These are phyloP conservation scores for Phyllotreta striolata DNA, from an alignment of 2,888 invertebrate species.

Conservation along the genomic window DNA sequence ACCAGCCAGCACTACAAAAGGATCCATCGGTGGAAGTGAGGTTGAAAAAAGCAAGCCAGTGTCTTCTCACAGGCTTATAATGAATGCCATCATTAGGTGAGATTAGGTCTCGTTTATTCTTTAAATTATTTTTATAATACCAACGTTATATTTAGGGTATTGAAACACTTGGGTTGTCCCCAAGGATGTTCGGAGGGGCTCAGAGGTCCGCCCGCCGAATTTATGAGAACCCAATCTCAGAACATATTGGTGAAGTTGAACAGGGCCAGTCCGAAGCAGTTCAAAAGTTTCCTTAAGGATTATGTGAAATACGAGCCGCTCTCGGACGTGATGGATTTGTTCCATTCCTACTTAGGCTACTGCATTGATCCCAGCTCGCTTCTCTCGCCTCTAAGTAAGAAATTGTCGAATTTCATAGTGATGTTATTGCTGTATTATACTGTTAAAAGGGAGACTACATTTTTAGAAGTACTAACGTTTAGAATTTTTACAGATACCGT, in stretches of 20 bases:
- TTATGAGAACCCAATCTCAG: slow-evolving; percentile 86
- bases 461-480: too few species aligned
- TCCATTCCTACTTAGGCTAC: slow-evolving; percentile 95
- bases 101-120: too few species aligned
- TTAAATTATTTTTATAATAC: background rate
- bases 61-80: slow-evolving; percentile 74
- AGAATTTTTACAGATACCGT: too few species aligned
- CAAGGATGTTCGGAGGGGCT: slow-evolving; percentile 91
- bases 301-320: slow-evolving; percentile 82
- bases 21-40: slow-evolving; percentile 59
- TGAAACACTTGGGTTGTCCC: slow-evolving; percentile 92
- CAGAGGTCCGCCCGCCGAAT: slow-evolving; percentile 88
- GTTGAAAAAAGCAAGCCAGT: slow-evolving; percentile 61
- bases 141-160: slow-evolving; percentile 67
- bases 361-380: slow-evolving; percentile 90
- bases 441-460: too few species aligned
- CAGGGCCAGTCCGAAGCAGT: slow-evolving; percentile 71
- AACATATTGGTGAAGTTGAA: slow-evolving; percentile 79
- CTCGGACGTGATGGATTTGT: slow-evolving; percentile 87
- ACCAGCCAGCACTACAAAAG: slow-evolving; percentile 44
- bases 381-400: slow-evolving; percentile 88
- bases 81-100: slow-evolving; percentile 74
- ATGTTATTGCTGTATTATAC: too few species aligned
- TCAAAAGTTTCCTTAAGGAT: slow-evolving; percentile 72
- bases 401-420: slow-evolving; percentile 13